Base-by-base conservation (phyloP, 2,888 invertebrate species). In the Phyllotreta cruciferae region DNA sequence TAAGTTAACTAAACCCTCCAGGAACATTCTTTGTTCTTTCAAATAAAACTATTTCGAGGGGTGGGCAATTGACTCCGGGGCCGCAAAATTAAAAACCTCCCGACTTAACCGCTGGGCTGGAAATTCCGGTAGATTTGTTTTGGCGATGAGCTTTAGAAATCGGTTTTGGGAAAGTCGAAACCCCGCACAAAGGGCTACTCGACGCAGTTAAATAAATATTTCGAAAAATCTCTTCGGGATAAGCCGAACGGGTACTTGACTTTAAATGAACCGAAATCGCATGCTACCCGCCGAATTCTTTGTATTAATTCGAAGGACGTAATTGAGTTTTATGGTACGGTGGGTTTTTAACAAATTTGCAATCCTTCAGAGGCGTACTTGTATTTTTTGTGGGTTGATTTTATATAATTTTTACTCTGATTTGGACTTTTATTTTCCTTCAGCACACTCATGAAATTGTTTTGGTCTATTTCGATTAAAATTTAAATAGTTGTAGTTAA, bases 161-260 rank as follows among this genome's bases (percentile, higher is more conserved):
- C 68, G 63, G 66, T 58, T 58, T 24, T 41, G 55, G 36, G 66
- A 60, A 63, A 58, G 62, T 56, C 42, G 55, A 65, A 57, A 50
- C 42, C n/a, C 42, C 11, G 49, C 60, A 69, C 67, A 69, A 69
- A 62, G 39, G 67, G 24, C 41, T 47, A 60, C 60, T 62, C 62
- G 55, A 66, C 37, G 60, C 56, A 57, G 60, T 58, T 67, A 66
- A 68, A 66, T 63, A 68, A 70, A 70, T 66, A 70, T 68, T 68
- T 68, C 67, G 56, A 41, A 63, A 24, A 65, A 62, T 63, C 63
- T 49, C 42, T 54, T 60, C 58, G 41, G 37, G 50, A 53, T 49
- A 66, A 56, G 54, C 50, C 45, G 45, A 55, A 60, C 45, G 42
- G 45, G 56, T 68, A 68, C 68, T 70, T 70, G 70, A 70, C 70